Evolutionary conservation across 53 echinoderm and acorn worm species (phyloP).

Genomic region (Echinarachnius parma): DNA sequence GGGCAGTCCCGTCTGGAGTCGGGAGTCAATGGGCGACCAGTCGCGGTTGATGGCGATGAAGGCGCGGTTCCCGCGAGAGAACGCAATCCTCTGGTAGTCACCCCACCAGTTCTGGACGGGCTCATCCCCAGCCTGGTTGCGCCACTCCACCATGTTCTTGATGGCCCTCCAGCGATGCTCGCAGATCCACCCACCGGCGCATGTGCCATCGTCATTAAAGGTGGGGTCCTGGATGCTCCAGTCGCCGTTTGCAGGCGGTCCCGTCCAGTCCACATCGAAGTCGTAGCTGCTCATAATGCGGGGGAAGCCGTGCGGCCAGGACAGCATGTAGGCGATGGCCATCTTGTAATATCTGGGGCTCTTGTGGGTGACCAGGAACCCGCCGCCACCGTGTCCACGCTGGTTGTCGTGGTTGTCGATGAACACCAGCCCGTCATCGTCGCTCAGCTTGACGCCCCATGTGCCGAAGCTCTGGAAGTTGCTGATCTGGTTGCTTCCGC

Average conservation of each 20-base stretch:
- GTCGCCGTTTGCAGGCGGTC: slow-evolving; percentile 18
- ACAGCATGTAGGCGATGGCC: slow-evolving; percentile 82
- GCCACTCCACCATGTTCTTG: slow-evolving; percentile 63
- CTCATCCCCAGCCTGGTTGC: slow-evolving; percentile 50
- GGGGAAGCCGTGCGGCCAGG: slow-evolving; percentile 77
- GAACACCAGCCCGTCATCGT: slow-evolving; percentile 66
- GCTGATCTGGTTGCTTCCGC: slow-evolving; percentile 1
- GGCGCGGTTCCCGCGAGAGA: slow-evolving; percentile 64
- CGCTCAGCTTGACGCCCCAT: slow-evolving; percentile 65
- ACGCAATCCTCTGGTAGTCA: slow-evolving; percentile 65
- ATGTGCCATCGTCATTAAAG: slow-evolving; percentile 27
- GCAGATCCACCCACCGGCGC: slow-evolving; percentile 66
- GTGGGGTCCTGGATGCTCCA: slow-evolving; percentile 9
- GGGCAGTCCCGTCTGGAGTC: slow-evolving; percentile 30
- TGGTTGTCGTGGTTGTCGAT: slow-evolving; percentile 99
- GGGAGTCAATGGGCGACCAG: slow-evolving; percentile 16
- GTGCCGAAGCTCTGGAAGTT: slow-evolving; percentile 11
- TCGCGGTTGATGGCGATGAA: slow-evolving; percentile 71
- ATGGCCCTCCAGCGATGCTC: slow-evolving; percentile 79
- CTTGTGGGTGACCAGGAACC: slow-evolving; percentile 54
- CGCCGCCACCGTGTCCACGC: slow-evolving; percentile 80
- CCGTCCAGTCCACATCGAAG: slow-evolving; percentile 31
- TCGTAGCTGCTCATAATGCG: slow-evolving; percentile 91
- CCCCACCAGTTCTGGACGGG: slow-evolving; percentile 66
- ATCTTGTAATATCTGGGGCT: slow-evolving; percentile 60